These are phyloP conservation scores for Aurelia aurita complex sp. Pacific DNA, from an alignment of 30 jellyfish, hydroid and myxozoan genomes.

Conservation along the genomic window DNA sequence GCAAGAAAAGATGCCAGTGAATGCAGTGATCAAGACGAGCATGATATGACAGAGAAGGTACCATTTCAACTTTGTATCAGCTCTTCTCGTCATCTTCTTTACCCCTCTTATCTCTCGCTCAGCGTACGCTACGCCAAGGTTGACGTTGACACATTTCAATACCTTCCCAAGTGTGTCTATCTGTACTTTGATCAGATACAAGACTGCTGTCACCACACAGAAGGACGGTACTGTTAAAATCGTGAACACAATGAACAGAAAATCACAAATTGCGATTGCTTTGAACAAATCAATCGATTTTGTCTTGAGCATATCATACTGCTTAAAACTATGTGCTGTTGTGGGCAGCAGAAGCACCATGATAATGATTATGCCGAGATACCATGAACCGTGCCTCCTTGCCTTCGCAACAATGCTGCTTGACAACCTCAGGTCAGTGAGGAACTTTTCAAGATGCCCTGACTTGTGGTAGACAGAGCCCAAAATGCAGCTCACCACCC, in stretches of 20 bases:
- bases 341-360: slow-evolving; percentile 18
- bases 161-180: slow-evolving; percentile 44
- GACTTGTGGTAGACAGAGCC: slow-evolving; percentile 45
- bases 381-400: slow-evolving; percentile 1
- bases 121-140: slow-evolving; percentile 64
- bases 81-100: slow-evolving; percentile 28
- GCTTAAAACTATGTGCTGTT: slow-evolving; percentile 16
- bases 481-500: slow-evolving; percentile 52
- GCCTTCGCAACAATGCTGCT: slow-evolving; percentile 9
- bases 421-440: slow-evolving; percentile 7
- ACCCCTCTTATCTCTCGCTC: slow-evolving; percentile 49
- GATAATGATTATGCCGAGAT: background rate
- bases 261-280: slow-evolving; percentile 2
- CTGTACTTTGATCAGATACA: slow-evolving; percentile 55
- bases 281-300: background rate
- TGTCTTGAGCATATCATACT: background rate
- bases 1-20: slow-evolving; percentile 52
- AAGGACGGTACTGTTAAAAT: slow-evolving; percentile 60
- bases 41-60: slow-evolving; percentile 41
- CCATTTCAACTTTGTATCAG: slow-evolving; percentile 61
- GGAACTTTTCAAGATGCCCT: slow-evolving; percentile 49
- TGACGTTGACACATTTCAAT: slow-evolving; percentile 26
- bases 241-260: slow-evolving; percentile 15
- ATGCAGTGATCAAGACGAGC: slow-evolving; percentile 40
- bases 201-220: slow-evolving; percentile 42